Evolutionary conservation across 2,797 vertebrate species (phyloP), one percentile per base, ranked within the genome.

Genomic region (Cichlasoma orientale): DNA sequence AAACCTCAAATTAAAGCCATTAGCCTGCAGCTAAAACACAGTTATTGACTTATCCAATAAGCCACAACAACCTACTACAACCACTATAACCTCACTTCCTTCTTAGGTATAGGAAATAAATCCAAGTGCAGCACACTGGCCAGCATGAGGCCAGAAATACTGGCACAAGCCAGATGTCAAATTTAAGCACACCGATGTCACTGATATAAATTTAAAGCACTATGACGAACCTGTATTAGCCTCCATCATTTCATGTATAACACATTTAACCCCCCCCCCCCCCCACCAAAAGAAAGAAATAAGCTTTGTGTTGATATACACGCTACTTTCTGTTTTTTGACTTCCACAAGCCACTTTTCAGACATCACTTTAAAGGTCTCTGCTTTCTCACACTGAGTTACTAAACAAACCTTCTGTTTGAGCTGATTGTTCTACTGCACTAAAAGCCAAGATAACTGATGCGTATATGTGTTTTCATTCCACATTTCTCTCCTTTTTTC

Each of bases 351-450:
- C 21, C 61, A 69, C n/a, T 69, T 70, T 47, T 82, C 73, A 86
- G 77, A 85, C 72, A 87, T 87, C 71, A 36, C 88, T 87, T 89
- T 88, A 91, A 87, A 94, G 91, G 92, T 87, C 89, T 85, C 75
- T 61, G 75, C 81, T 86, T 83, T 86, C 82, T 85, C 83, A 59
- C 82, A 83, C 72, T 56, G 33, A 71, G 80, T 83, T 82, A 83
- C 83, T 52, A 83, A 77, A 89, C 68, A 92, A 86, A 87, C 47
- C 75, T 72, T 82, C 80, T 83, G 76, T 75, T 86, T 23, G 13
- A 72, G 72, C 63, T 44, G 73, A 88, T 80, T 87, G 78, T 74
- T 74, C 23, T 25, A 50, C 53, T 74, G 36, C 71, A 68, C 59
- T 47, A 25, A 77, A 72, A 83, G 80, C 78, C 70, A 82, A 84